Conservation (phyloP, 2,113 vertebrate species). For the Perognathus longimembris region DNA sequence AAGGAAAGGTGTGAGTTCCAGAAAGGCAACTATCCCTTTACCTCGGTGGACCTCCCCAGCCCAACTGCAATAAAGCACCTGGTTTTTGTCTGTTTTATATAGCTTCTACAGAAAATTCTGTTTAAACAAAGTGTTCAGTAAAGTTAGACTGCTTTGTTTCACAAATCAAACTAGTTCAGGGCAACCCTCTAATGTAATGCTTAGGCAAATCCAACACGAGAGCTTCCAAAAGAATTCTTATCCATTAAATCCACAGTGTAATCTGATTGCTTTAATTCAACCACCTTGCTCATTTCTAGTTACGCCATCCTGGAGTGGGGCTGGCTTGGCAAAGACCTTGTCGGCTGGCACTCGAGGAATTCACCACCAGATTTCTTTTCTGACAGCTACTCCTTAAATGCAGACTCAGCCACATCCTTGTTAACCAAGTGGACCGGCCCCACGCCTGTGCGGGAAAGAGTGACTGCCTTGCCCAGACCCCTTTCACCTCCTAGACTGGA, state of each 20-base stretch:
- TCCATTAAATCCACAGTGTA: neutral
- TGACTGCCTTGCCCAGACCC: neutral
- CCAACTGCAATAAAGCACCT: neutral
- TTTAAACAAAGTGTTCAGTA: neutral
- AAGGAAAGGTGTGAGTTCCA: fast-evolving
- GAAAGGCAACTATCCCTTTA: neutral
- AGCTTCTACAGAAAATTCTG: neutral
- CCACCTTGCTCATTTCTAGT: neutral
- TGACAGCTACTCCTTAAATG: neutral
- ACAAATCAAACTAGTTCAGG: neutral
- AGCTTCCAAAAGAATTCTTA: constrained; percentile 10
- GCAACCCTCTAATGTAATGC: neutral
- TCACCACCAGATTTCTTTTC: neutral
- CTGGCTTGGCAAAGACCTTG: neutral
- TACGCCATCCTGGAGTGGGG: fast-evolving
- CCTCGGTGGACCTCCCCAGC: neutral
- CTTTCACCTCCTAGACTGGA: neutral
- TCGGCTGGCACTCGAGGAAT: constrained; percentile 1
- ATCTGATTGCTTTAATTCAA: neutral
- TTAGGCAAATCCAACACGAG: neutral
- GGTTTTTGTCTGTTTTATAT: neutral
- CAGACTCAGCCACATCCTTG: neutral
- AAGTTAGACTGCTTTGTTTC: constrained; percentile 11
- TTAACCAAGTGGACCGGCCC: neutral
- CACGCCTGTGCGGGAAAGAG: too few relatives aligned